Evolutionary conservation across 2,113 vertebrate species (phyloP).

Genomic region (Rhinolophus ferrumequinum): DNA sequence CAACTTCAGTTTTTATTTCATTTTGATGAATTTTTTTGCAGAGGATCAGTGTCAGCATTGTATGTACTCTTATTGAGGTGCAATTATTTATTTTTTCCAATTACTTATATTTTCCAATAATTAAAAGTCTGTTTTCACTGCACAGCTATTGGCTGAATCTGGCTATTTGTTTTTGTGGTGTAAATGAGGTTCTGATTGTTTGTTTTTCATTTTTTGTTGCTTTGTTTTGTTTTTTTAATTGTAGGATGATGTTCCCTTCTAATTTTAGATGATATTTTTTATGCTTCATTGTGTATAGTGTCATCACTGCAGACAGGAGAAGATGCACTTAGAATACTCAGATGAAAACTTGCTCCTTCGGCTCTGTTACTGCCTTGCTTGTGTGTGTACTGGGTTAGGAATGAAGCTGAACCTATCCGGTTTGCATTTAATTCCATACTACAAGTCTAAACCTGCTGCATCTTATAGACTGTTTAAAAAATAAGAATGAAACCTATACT

Average conservation of each 20-base stretch:
- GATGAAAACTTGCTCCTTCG: neutral
- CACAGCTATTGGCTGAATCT: constrained; percentile 31
- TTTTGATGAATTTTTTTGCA: neutral
- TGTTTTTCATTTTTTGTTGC: too few species aligned
- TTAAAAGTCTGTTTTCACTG: constrained; percentile 28
- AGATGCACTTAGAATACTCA: neutral
- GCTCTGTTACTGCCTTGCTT: neutral
- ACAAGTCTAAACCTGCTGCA: neutral
- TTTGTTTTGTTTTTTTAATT: neutral
- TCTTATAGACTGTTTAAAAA: neutral
- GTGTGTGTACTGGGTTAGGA: neutral
- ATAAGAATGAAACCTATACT: neutral
- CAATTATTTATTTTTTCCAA: neutral
- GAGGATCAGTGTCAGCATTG: neutral
- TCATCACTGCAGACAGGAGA: neutral
- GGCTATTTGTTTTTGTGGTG: constrained; percentile 35
- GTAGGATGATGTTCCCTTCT: constrained; percentile 39
- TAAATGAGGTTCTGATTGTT: constrained; percentile 33
- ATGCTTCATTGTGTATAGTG: constrained; percentile 26
- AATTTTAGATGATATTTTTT: constrained; percentile 55
- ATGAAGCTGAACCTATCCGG: neutral
- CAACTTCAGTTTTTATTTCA: neutral
- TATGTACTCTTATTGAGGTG: neutral
- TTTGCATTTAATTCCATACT: rapidly evolving
- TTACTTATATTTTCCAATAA: neutral